Base-by-base conservation (phyloP, 2,888 invertebrate genomes). In the Pristionchus mayeri region DNA sequence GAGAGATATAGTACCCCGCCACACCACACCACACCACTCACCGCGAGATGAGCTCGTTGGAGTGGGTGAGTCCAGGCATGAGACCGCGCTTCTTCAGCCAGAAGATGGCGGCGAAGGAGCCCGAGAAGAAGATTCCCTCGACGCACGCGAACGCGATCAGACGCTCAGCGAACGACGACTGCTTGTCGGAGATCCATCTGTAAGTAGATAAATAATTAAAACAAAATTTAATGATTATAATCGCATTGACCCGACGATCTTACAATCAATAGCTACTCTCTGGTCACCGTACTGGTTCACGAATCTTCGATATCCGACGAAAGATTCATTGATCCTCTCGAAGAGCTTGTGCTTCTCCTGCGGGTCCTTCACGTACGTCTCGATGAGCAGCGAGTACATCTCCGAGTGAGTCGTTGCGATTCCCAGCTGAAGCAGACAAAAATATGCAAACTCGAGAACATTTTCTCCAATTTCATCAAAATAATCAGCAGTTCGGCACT, bases 401-500 rank as follows among this genome's bases (percentile, higher is more conserved):
- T 99, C 99, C 0, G 98, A 98, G 93, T 99, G 99, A 9, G 99
- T 96, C 94, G 99, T 99, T 94, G 99, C 99, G 95, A 99, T 99
- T 9, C 98, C 98, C 54, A 92, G 91, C 85, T 78, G 76, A n/a
- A 6, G 13, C 37, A 11, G 18, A n/a, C n/a, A n/a, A n/a, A n/a
- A n/a, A n/a, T n/a, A n/a, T n/a, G n/a, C n/a, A n/a, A n/a, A n/a
- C n/a, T n/a, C n/a, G n/a, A n/a, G n/a, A n/a, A n/a, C n/a, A n/a
- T n/a, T n/a, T n/a, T n/a, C n/a, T n/a, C n/a, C n/a, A n/a, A n/a
- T n/a, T n/a, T n/a, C n/a, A n/a, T n/a, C n/a, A n/a, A n/a, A n/a
- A n/a, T n/a, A n/a, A n/a, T n/a, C n/a, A n/a, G n/a, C n/a, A n/a
- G n/a, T n/a, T n/a, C n/a, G n/a, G n/a, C n/a, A n/a, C n/a, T n/a